Evolutionary conservation across 2,888 invertebrate species (phyloP).

Genomic region (Eledona agricola): DNA sequence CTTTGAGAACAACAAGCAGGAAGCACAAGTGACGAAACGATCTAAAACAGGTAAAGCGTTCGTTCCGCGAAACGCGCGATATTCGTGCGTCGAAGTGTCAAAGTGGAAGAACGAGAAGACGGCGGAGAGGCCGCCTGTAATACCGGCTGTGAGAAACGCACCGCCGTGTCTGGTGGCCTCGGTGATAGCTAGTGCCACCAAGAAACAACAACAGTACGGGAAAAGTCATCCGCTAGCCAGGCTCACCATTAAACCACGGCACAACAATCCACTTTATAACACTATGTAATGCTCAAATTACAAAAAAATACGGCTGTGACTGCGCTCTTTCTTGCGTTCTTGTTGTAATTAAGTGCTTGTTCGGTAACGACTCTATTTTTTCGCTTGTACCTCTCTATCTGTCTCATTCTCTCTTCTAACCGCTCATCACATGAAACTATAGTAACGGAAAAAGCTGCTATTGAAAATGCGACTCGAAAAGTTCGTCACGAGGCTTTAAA

Average conservation of each 20-base stretch:
- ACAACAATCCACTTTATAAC: constrained; percentile 87
- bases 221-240: constrained; percentile 91
- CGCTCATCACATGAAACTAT: constrained; percentile 20
- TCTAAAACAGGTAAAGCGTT: constrained; percentile 40
- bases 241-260: constrained; percentile 80
- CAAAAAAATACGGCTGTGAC: constrained; percentile 52
- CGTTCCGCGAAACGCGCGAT: constrained; percentile 46
- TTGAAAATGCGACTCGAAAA: constrained; percentile 19
- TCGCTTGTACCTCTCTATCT: constrained; percentile 14
- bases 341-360: constrained; percentile 26
- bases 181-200: constrained; percentile 71
- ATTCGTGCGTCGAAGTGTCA: constrained; percentile 58
- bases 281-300: constrained; percentile 76
- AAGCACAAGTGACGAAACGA: constrained; percentile 50
- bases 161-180: constrained; percentile 68
- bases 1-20: constrained; percentile 68
- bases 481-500: constrained; percentile 12
- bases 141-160: constrained; percentile 38
- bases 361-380: constrained; percentile 30
- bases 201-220: constrained; percentile 88
- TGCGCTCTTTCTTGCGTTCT: constrained; percentile 46
- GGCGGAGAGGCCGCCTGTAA: constrained; percentile 34
- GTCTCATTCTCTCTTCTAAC: constrained; percentile 12
- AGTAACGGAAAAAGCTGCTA: constrained; percentile 31
- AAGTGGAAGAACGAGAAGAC: constrained; percentile 42